phyloP scores from a whole-genome alignment of 2,113 vertebrate species.

The Zeus faber region DNA sequence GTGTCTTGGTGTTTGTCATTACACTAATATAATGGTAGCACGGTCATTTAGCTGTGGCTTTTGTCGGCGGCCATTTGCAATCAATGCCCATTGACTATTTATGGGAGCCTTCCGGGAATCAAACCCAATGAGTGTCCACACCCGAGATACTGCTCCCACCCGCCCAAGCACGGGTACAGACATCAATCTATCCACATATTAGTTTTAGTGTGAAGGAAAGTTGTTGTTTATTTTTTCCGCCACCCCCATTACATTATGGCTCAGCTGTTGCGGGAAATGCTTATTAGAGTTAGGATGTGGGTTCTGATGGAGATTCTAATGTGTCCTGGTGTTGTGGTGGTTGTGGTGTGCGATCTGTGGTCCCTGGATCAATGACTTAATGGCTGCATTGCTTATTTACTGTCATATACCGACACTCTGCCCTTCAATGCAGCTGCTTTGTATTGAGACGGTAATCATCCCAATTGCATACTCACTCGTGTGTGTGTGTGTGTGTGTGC shows the following conservation, averaged over 20 bases:
- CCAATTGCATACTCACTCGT: not conserved
- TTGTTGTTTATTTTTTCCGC: slow-evolving; percentile 22
- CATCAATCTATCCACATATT: slow-evolving; percentile 48
- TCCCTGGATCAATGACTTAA: slow-evolving; percentile 34
- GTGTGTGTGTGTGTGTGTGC: not conserved
- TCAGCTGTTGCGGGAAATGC: slow-evolving; percentile 34
- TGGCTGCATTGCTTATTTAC: slow-evolving; percentile 35
- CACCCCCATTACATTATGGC: slow-evolving; percentile 33
- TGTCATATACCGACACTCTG: slow-evolving; percentile 30
- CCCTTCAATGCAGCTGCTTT: slow-evolving; percentile 11
- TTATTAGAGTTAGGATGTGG: slow-evolving; percentile 26
- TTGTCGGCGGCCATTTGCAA: slow-evolving; percentile 53
- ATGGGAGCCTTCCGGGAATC: slow-evolving; percentile 54
- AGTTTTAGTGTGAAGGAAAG: slow-evolving; percentile 30
- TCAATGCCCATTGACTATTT: slow-evolving; percentile 64
- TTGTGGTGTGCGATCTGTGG: no score
- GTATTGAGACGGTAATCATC: slow-evolving; percentile 14
- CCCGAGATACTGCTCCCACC: no score
- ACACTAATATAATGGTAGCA: slow-evolving; percentile 46
- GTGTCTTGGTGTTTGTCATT: slow-evolving; percentile 58
- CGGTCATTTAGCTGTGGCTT: slow-evolving; percentile 48
- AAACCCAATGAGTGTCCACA: slow-evolving; percentile 46
- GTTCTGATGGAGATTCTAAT: slow-evolving; percentile 22
- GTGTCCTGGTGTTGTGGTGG: slow-evolving; percentile 11
- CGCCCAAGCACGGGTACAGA: slow-evolving; percentile 25